Percentiles rank a stretch among this genome's conserved stretches.
Evolutionary conservation across 2,888 invertebrate species (phyloP).

Genomic region (Parthenolecanium corni): DNA sequence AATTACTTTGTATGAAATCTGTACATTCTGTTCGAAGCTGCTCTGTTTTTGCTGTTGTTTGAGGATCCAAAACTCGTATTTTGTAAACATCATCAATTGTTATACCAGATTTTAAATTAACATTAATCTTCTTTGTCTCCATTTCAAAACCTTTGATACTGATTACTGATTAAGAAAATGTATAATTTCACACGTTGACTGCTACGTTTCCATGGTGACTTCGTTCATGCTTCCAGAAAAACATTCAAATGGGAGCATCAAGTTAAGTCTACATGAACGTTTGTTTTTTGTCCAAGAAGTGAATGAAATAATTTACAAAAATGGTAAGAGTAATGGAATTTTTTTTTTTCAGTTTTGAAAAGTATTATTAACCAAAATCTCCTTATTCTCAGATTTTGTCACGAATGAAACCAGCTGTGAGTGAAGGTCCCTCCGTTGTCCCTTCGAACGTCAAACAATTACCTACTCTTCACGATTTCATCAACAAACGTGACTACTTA

Average conservation of each 20-base stretch:
- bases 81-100: slow-evolving; percentile 83
- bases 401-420: slow-evolving; percentile 60
- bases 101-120: slow-evolving; percentile 46
- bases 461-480: slow-evolving; percentile 64
- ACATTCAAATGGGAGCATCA: no score
- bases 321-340: no score
- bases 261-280: no score
- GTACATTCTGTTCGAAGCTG: slow-evolving; percentile 76
- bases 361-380: no score
- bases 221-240: no score
- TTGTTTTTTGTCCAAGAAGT: no score
- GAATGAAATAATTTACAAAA: no score
- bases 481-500: slow-evolving; percentile 80
- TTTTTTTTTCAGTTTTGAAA: no score
- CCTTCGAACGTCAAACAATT: slow-evolving; percentile 39
- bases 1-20: slow-evolving; percentile 72
- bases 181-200: no score
- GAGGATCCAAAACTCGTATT: slow-evolving; percentile 64
- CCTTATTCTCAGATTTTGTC: slow-evolving; percentile 69
- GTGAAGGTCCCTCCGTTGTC: slow-evolving; percentile 36
- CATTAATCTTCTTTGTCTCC: background rate
- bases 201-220: no score
- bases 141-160: background rate
- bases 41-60: slow-evolving; percentile 63
- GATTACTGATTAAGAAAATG: no score